Base-by-base conservation (phyloP, 2,113 vertebrate species). In the Zingel zingel region DNA sequence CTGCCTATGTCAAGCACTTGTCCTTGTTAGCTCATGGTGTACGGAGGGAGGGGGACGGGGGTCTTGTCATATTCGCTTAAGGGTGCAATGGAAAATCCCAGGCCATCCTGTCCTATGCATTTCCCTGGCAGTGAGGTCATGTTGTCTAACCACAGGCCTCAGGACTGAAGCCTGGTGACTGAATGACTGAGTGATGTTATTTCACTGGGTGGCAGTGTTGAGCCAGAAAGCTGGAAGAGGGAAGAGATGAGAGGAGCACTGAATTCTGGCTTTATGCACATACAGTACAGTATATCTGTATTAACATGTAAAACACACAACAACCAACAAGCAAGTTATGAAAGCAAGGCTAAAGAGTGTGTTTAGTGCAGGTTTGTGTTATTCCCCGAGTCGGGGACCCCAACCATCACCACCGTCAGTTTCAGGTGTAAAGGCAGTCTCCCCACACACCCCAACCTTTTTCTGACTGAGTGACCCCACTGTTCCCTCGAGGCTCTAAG, bases 161-260 rank as follows among this genome's bases (percentile, higher is more conserved):
- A 45, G 75, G 59, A 77, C 74, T 47, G 75, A 74, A 74, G 79
- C 59, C 64, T 59, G 19, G 45, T 56, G 56, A 58, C 77, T 53
- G 56, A 58, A 74, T 53, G 62, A 43, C 56, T 70, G 72, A 51
- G 53, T 33, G 16, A 13, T 59, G 47, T 18, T 63, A 63, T 54
- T 57, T 69, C 14, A 93, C 95, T 94, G 82, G 95, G 94, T 89
- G 95, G 94, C 90, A 92, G 91, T 95, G 84, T 95, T 95, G 93
- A 95, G 95, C 95, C 91, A 93, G 86, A 83, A 23, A 88, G 66
- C 12, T 16, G 50, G 36, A 45, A 27, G 63, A 7, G 33, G 45
- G 57, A 54, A 27, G 43, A 57, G 36, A 6, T 30, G 65, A 36
- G 70, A 30, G 14, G 23, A 19, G 48, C 61, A 69, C 54, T 77